Base-by-base conservation (phyloP, 2,113 vertebrate genomes). In the Tachuris rubrigastra region DNA sequence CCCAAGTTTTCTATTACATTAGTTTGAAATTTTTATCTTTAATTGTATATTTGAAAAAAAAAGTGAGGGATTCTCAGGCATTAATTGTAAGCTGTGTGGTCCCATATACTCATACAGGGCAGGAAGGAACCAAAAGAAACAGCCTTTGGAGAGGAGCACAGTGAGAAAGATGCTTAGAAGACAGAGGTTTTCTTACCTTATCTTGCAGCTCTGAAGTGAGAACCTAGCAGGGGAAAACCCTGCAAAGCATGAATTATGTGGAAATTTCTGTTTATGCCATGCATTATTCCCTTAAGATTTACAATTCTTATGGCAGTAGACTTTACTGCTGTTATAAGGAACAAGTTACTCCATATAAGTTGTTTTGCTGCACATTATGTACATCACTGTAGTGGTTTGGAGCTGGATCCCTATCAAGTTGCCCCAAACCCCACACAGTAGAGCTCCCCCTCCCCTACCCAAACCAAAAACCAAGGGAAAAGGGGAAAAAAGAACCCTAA, bases 41-140 rank as follows among this genome's bases (percentile, higher is more conserved):
- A 59, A 27, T 59, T 0, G 0, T 31, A 47, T 8, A 22, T 5
- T 16, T 76, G 44, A 33, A 27, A 75, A 68, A 41, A 44, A 15
- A 3, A 12, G 8, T 22, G n/a, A 33, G 23, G 41, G 25, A 42
- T 81, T 86, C 58, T 82, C 55, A 78, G 58, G 24, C 19, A 8
- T 69, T 69, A 90, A 49, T 55, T 65, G 20, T 52, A 25, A 49
- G 5, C 24, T 0, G 0, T 67, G 69, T 85, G 39, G 2, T 82
- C 44, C 25, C 7, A 3, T 39, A 30, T 60, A 31, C 14, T 67
- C 31, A 22, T 27, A 30, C 6, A 37, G 20, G n/a, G 12, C 9
- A 28, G 14, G 53, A 31, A 10, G 28, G 25, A 72, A 59, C 41
- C 33, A 18, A 78, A 89, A 86, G 39, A 15, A 86, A 16, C 22